Conservation (phyloP, 2,113 vertebrate species). For the Aspiorhynchus laticeps region DNA sequence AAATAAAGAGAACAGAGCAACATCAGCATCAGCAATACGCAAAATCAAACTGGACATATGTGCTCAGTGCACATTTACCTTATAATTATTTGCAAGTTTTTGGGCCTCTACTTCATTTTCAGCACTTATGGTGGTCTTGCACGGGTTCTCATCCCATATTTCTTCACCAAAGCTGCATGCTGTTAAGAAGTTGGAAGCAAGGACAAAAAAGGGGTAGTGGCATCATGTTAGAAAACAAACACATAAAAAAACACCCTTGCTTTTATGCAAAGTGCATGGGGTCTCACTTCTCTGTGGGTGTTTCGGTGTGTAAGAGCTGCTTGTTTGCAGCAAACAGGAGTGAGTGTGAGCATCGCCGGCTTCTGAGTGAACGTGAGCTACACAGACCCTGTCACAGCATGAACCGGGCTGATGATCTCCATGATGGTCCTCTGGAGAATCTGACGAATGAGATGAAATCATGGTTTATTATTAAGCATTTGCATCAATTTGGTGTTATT, state of each 20-base stretch:
- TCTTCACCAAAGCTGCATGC: constrained; percentile 62
- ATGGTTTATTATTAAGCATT: background rate
- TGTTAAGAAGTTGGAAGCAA: background rate
- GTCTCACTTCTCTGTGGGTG: constrained; percentile 65
- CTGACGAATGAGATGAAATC: constrained; percentile 57
- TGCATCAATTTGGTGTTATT: background rate
- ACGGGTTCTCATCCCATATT: constrained; percentile 69
- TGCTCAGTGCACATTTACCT: constrained; percentile 62
- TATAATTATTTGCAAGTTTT: constrained; percentile 86
- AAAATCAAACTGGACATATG: background rate
- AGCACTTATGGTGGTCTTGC: constrained; percentile 77
- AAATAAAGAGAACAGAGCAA: background rate
- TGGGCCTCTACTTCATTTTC: constrained; percentile 85
- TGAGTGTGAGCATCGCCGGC: constrained; percentile 49
- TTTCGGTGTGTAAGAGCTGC: constrained; percentile 59
- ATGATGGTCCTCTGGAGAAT: constrained; percentile 58
- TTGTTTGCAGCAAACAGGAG: constrained; percentile 63
- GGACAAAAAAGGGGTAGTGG: background rate
- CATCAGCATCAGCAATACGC: background rate
- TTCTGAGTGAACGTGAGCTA: constrained; percentile 61
- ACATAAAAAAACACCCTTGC: background rate
- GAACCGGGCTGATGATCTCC: constrained; percentile 62
- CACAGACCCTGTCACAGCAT: constrained; percentile 63
- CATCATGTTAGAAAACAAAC: background rate
- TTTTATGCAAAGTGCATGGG: background rate